Evolutionary conservation across 2,797 vertebrate genomes (phyloP).

Genomic region (Lagodon rhomboides): DNA sequence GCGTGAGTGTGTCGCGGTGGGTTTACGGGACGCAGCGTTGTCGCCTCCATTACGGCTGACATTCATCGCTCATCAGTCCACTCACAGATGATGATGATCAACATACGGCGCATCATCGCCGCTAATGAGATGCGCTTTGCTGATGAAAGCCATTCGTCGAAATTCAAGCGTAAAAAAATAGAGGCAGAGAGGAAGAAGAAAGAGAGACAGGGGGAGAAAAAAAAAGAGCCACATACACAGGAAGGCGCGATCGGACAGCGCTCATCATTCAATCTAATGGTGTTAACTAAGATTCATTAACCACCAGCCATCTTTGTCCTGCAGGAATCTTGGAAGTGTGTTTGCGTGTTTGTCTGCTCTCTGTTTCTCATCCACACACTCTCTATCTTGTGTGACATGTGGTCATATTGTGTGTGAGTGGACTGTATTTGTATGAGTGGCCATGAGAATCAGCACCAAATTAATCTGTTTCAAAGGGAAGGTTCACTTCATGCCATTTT

Average conservation of each 20-base stretch:
- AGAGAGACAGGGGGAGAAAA: slow-evolving; percentile 41
- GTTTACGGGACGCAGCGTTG: slow-evolving; percentile 76
- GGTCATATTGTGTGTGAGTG: slow-evolving; percentile 52
- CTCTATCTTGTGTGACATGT: slow-evolving; percentile 65
- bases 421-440: slow-evolving; percentile 58
- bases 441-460: slow-evolving; percentile 63
- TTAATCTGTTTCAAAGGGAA: slow-evolving; percentile 71
- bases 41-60: slow-evolving; percentile 83
- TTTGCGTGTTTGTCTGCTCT: slow-evolving; percentile 68
- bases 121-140: slow-evolving; percentile 86
- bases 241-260: slow-evolving; percentile 79
- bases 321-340: slow-evolving; percentile 77
- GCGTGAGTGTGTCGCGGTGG: slow-evolving; percentile 74
- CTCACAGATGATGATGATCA: slow-evolving; percentile 87
- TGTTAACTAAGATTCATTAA: slow-evolving; percentile 87
- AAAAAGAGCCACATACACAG: slow-evolving; percentile 66
- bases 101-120: slow-evolving; percentile 85
- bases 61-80: slow-evolving; percentile 86
- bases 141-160: slow-evolving; percentile 86
- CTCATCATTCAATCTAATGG: slow-evolving; percentile 86
- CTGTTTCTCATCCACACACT: slow-evolving; percentile 52
- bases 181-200: slow-evolving; percentile 65
- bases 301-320: slow-evolving; percentile 82
- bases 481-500: slow-evolving; percentile 77
- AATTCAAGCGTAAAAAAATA: slow-evolving; percentile 79